A percentile compares a stretch with the other conserved stretches of the same genome.
Conservation (phyloP, 2,888 invertebrate species). For the Timandra comae region DNA sequence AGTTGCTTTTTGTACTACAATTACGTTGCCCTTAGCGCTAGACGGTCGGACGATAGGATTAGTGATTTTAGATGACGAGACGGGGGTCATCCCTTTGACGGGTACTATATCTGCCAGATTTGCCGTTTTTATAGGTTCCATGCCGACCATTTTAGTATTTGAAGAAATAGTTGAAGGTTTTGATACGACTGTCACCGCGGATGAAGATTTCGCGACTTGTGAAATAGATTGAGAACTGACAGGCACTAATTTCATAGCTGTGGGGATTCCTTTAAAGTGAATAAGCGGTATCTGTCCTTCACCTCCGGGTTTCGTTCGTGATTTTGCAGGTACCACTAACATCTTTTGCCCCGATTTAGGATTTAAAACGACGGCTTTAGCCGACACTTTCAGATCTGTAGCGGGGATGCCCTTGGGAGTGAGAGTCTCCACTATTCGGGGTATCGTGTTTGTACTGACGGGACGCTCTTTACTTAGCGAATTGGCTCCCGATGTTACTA, state of each 20-base stretch:
- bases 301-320: slow-evolving; percentile 49
- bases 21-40: slow-evolving; percentile 74
- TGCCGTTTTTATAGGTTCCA: slow-evolving; percentile 57
- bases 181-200: slow-evolving; percentile 49
- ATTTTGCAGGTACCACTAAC: slow-evolving; percentile 69
- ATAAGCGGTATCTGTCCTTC: slow-evolving; percentile 61
- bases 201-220: slow-evolving; percentile 39
- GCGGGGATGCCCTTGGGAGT: slow-evolving; percentile 68
- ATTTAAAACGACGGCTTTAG: slow-evolving; percentile 67
- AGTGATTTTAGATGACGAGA: slow-evolving; percentile 54
- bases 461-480: slow-evolving; percentile 40
- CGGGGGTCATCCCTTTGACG: slow-evolving; percentile 57
- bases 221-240: slow-evolving; percentile 54
- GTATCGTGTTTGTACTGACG: slow-evolving; percentile 42
- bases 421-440: slow-evolving; percentile 49
- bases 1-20: slow-evolving; percentile 78
- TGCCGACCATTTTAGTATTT: slow-evolving; percentile 45
- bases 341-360: slow-evolving; percentile 71
- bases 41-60: slow-evolving; percentile 64
- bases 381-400: slow-evolving; percentile 67
- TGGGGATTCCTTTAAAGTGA: slow-evolving; percentile 65
- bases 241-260: slow-evolving; percentile 67
- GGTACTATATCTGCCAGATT: slow-evolving; percentile 68
- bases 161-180: slow-evolving; percentile 47
- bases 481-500: slow-evolving; percentile 49